Conservation (phyloP, 2,888 invertebrate genomes). For the Polydrusus cervinus region DNA sequence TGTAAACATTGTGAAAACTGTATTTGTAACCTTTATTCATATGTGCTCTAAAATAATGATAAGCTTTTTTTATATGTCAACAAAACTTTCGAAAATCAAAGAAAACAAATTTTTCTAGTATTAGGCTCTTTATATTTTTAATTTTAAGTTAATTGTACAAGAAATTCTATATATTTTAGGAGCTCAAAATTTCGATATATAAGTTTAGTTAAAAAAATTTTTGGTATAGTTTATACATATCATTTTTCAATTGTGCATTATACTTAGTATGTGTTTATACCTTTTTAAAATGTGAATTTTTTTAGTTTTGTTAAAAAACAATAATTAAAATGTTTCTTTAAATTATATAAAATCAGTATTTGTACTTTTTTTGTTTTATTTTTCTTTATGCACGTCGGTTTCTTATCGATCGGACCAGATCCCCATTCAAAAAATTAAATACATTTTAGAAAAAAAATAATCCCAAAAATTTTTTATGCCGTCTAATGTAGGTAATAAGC, state of each 20-base stretch:
- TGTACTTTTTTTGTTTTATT: constrained; percentile 3
- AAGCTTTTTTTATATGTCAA: constrained; percentile 38
- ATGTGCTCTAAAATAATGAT: constrained; percentile 38
- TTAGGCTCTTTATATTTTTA: constrained; percentile 22
- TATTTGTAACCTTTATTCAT: constrained; percentile 29
- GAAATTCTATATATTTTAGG: constrained; percentile 26
- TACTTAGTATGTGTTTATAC: constrained; percentile 23
- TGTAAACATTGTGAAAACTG: constrained; percentile 30
- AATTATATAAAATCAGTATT: constrained; percentile 36
- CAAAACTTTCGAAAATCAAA: constrained; percentile 31
- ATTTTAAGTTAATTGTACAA: constrained; percentile 16
- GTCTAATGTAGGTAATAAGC: no score
- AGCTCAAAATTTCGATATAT: constrained; percentile 34
- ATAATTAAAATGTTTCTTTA: constrained; percentile 28
- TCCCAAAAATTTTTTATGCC: no score
- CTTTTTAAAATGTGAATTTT: constrained; percentile 23
- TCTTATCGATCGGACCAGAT: neutral
- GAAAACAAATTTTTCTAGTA: constrained; percentile 23
- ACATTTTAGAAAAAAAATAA: no score
- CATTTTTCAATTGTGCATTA: constrained; percentile 35
- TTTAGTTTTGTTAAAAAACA: constrained; percentile 30
- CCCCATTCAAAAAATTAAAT: neutral
- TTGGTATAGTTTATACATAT: constrained; percentile 40
- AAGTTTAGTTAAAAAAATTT: constrained; percentile 17
- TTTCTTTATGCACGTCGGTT: no score